These are phyloP conservation scores for Antrozous pallidus DNA, from an alignment of 2,797 vertebrate genomes.

Conservation along the genomic window DNA sequence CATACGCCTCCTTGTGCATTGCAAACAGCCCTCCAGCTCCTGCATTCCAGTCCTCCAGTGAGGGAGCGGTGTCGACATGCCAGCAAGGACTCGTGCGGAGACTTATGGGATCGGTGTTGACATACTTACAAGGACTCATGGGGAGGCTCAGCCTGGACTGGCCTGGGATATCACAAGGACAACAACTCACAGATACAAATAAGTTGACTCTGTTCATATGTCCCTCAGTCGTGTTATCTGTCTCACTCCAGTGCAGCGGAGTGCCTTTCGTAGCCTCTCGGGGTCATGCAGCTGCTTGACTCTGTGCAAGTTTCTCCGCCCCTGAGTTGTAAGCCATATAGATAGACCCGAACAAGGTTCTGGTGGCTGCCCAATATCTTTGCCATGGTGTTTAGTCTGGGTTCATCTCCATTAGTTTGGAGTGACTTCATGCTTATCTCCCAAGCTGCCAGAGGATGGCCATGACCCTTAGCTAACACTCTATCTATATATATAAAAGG, in stretches of 20 bases:
- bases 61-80: rapidly evolving
- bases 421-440: background rate
- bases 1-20: background rate
- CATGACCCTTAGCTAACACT: background rate
- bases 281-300: background rate
- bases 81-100: background rate
- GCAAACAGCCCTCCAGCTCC: background rate
- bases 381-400: background rate
- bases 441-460: background rate
- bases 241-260: background rate
- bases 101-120: background rate
- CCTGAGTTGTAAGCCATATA: background rate
- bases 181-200: background rate
- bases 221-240: background rate
- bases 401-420: background rate
- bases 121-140: background rate
- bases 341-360: background rate
- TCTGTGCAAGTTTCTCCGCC: too few species aligned
- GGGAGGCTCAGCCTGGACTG: background rate
- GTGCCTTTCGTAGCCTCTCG: background rate
- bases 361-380: background rate
- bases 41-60: background rate
- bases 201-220: background rate
- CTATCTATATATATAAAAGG: too few species aligned
- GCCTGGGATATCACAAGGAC: background rate